Base-by-base conservation (phyloP, 1,140 invertebrate genomes). In the Plectrocnemia conspersa region DNA sequence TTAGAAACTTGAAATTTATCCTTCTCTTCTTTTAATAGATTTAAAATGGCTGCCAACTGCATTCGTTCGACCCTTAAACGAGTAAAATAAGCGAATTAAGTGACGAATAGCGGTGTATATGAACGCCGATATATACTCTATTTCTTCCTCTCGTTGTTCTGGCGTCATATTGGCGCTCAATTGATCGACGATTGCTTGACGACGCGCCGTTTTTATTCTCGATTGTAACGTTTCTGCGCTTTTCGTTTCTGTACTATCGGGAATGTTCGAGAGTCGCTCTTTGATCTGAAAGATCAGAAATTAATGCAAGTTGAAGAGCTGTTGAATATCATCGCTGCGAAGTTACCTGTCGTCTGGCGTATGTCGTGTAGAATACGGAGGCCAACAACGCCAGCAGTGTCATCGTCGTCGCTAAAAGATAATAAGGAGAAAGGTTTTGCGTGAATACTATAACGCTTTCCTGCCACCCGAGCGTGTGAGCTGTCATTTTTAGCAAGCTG, bases 121-220 rank as follows among this genome's bases (percentile, higher is more conserved):
- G n/a, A n/a, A n/a, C n/a, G n/a, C n/a, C n/a, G n/a, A 27, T 9
- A 52, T 52, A 49, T 36, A 61, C 58, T 56, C 33, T 42, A 56
- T 58, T 57, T 61, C 54, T 53, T 62, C 44, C 38, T 48, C 29
- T n/a, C 59, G 21, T 38, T 60, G 52, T 15, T 64, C 63, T 54
- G 54, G 59, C 56, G 64, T 67, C 65, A 67, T 61, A 54, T 64
- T 63, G 13, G 49, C 48, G 33, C 45, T 56, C 10, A 61, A 42
- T n/a, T 61, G 29, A 19, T 56, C 40, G 13, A 57, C 50, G n/a
- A 61, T 53, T 1, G 59, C 54, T 27, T 57, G 49, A 23, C 57
- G 59, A 13, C 38, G 10, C 9, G 59, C 54, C 1, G 41, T 41
- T 44, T 61, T 61, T 15, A 61, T 54, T 13, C 54, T 21, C 15